Base-by-base conservation (phyloP, 2,797 vertebrate genomes). In the Brachyalestes nurse region DNA sequence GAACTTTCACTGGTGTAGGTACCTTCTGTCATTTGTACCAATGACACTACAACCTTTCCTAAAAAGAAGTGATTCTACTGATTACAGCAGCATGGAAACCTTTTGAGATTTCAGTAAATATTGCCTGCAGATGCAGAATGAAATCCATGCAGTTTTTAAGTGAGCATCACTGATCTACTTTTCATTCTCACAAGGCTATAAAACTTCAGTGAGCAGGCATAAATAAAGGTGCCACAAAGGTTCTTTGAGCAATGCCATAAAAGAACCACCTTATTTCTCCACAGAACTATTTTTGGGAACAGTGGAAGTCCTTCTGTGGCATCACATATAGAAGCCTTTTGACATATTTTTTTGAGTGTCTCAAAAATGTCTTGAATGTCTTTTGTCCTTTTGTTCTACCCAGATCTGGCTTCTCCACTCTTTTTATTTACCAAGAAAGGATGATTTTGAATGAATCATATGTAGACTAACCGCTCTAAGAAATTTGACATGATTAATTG, bases 401-500 rank as follows among this genome's bases (percentile, higher is more conserved):
- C 51, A 72, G 51, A 60, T 61, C 16, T 81, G 28, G 72, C 67
- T 12, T 19, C 2, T 40, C 70, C 64, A 70, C n/a, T 81, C 57
- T 17, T 17, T 70, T 57, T 42, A 38, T 74, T 70, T 53, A 77
- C 53, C n/a, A 53, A 23, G 28, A 21, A 65, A 51, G 19, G 55
- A 13, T 55, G 49, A 6, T 64, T 69, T 51, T 75, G 53, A 76
- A 62, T 69, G 25, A 70, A 34, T 58, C 4, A 72, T 55, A 38
- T n/a, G 10, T 40, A 57, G 51, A 57, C 23, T 51, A 51, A 21
- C n/a, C n/a, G 25, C 2, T 51, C 17, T 67, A 13, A 61, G 58
- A 81, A 17, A 25, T 40, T 14, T 65, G 6, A 25, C n/a, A 47
- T 83, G 72, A 81, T 83, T 72, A 70, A 73, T 25, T 69, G 49